Evolutionary conservation across 2,113 vertebrate species (phyloP), one percentile per base, ranked within the genome.

Genomic region (Lepidothrix coronata): DNA sequence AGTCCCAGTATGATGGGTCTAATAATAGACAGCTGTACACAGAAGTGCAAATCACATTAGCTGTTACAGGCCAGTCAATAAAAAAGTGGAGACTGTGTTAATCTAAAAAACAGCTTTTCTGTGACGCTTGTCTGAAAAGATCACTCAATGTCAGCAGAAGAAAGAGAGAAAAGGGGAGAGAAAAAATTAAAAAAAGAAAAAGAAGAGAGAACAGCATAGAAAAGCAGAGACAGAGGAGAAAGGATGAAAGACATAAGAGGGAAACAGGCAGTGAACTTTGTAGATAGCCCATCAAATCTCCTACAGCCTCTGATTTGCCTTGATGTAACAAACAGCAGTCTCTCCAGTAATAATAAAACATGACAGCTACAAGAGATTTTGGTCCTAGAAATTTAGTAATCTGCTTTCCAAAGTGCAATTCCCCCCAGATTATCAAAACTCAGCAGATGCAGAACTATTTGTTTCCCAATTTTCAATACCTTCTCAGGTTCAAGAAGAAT

Each of bases 71-170:
- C 63, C 31, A 90, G 55, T 93, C 67, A 91, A 28, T 89, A 72
- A 79, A 88, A 75, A 75, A 65, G 55, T 46, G 27, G 65, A 84
- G 51, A n/a, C 86, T 76, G 35, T 63, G 75, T 67, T 90, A 91
- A 96, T 95, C 30, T 80, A 54, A 80, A 91, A 89, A 83, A 1
- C 71, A 95, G 89, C 43, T 91, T 94, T 91, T 93, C 59, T 88
- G 67, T 72, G 82, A 93, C 0, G n/a, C 68, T 85, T 93, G 68
- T 88, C 91, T 83, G 82, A 95, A 78, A 92, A 95, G 87, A 95
- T 89, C 55, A 80, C 71, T 78, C 82, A 62, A 76, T n/a, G 25
- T 48, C n/a, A 72, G 41, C 2, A 1, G 18, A 65, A 61, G 39
- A 70, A 83, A 63, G 12, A 7, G 10, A 67, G 46, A 41, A 51